phyloP scores from a whole-genome alignment of 2,888 invertebrate species.

The Acanthosoma haemorrhoidale region DNA sequence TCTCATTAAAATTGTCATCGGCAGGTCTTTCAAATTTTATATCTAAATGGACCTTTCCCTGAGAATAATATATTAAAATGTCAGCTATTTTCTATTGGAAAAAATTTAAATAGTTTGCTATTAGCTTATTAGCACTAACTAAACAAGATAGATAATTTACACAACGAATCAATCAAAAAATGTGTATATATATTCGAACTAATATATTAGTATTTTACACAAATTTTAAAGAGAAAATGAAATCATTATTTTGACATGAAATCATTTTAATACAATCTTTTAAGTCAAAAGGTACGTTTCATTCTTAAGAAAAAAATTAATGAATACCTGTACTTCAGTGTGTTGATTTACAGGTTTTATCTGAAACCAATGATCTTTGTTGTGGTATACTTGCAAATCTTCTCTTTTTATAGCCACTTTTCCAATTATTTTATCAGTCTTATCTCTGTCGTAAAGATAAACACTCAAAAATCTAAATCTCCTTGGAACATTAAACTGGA shows the following conservation, averaged over 20 bases:
- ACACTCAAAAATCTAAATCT: conserved; percentile 83
- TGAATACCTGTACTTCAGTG: conserved; percentile 81
- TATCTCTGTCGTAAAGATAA: conserved; percentile 83
- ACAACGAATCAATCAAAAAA: neutral
- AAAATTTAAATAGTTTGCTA: neutral
- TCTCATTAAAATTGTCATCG: conserved; percentile 34
- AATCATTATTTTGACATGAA: too few relatives aligned
- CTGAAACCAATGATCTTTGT: conserved; percentile 90
- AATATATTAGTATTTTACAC: too few relatives aligned
- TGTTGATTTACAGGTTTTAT: conserved; percentile 79
- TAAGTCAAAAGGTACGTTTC: too few relatives aligned
- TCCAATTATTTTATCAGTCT: conserved; percentile 76
- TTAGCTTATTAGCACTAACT: neutral
- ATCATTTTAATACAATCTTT: too few relatives aligned
- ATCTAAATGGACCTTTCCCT: conserved; percentile 75
- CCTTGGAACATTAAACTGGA: conserved; percentile 86
- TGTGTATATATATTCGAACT: too few relatives aligned
- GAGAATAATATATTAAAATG: conserved; percentile 26
- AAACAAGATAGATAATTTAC: neutral
- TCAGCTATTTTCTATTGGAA: neutral
- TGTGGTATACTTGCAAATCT: conserved; percentile 79
- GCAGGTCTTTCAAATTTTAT: conserved; percentile 56
- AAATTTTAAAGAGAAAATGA: too few relatives aligned
- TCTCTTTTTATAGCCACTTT: conserved; percentile 84
- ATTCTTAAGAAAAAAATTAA: too few relatives aligned